Conservation (phyloP, 2,797 vertebrate species). For the Sylvilagus floridanus region DNA sequence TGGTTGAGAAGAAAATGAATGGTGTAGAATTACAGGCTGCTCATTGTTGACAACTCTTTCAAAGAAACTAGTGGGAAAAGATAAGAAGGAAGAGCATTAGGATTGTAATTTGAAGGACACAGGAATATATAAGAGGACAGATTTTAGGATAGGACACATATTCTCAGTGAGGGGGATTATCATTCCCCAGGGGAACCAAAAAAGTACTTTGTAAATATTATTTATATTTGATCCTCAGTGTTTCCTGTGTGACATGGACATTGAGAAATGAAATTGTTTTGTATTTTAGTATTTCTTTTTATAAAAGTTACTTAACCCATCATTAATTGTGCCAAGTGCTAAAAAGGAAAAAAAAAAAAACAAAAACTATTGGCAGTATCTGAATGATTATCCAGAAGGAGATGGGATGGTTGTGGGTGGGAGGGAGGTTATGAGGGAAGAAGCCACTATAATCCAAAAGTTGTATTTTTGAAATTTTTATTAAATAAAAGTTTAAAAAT, state of each 20-base stretch:
- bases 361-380: neutral
- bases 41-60: neutral
- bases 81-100: neutral
- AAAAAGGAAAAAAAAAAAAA: neutral
- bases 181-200: neutral
- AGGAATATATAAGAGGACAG: neutral
- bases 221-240: neutral
- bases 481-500: too few relatives aligned
- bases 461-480: too few relatives aligned
- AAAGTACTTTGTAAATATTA: neutral
- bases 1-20: neutral
- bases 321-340: neutral
- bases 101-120: neutral
- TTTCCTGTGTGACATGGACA: neutral
- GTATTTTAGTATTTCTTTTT: constrained; percentile 20
- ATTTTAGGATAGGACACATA: neutral
- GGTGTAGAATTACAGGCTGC: neutral
- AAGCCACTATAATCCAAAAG: too few relatives aligned
- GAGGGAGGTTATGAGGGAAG: too few relatives aligned
- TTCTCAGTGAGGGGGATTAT: neutral
- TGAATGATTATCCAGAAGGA: constrained; percentile 37
- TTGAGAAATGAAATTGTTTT: constrained; percentile 22
- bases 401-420: neutral
- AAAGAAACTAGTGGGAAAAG: neutral
- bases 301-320: neutral